These are phyloP conservation scores for Corythornis vintsioides DNA, from an alignment of 2,113 vertebrate species.

Conservation along the genomic window DNA sequence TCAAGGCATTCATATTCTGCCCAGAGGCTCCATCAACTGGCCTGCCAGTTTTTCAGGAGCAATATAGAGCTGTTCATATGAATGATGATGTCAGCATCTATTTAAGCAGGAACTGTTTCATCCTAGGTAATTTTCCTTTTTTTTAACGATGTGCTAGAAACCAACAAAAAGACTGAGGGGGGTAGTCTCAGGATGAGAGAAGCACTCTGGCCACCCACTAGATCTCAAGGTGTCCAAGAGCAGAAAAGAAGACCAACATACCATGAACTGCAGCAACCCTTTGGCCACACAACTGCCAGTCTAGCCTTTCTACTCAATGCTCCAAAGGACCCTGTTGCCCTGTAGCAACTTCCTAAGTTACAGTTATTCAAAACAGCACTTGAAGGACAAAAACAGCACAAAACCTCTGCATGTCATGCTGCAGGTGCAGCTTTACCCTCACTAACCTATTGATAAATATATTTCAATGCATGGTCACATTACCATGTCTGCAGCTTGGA, in stretches of 20 bases:
- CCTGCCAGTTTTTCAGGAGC: constrained; percentile 30
- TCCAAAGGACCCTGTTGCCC: neutral
- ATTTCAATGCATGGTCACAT: neutral
- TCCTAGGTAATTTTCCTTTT: neutral
- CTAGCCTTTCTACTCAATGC: neutral
- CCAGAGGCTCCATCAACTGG: constrained; percentile 42
- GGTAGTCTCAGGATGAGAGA: neutral
- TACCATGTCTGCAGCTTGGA: neutral
- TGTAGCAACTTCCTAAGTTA: neutral
- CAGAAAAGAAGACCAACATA: neutral
- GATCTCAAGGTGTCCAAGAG: neutral
- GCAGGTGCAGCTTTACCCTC: neutral
- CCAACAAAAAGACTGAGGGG: neutral
- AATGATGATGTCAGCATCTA: constrained; percentile 41
- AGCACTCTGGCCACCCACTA: neutral
- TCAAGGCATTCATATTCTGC: constrained; percentile 76
- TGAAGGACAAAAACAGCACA: neutral
- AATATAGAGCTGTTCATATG: constrained; percentile 22
- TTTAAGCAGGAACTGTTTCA: constrained; percentile 51
- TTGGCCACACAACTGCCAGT: neutral
- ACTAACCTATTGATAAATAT: neutral
- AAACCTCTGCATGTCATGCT: neutral
- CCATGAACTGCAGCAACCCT: neutral
- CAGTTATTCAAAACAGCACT: neutral
- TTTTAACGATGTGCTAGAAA: constrained; percentile 30